Base-by-base conservation (phyloP, 2,797 vertebrate genomes). In the Fistularia commersonii region DNA sequence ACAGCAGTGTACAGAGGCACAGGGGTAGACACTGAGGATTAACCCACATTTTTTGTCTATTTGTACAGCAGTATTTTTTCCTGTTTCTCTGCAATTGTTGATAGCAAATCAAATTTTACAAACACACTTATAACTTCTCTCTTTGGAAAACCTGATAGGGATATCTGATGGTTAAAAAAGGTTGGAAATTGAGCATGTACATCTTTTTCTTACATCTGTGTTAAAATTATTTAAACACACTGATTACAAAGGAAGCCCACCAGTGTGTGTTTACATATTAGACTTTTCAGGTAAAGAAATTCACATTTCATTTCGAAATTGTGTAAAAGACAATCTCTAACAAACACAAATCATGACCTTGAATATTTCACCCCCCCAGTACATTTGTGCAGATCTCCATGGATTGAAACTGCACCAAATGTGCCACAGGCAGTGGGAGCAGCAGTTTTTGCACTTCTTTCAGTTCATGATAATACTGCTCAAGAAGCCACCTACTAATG, bases 401-500 rank as follows among this genome's bases (percentile, higher is more conserved):
- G 1, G 11, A 36, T 6, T 34, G 8, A 9, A 50, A 50, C 34
- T 31, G 40, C 32, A 33, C 72, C 42, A 59, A 53, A 66, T 32
- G 8, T 31, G 57, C 72, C 71, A 64, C 57, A 47, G 56, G 73
- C 69, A 51, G 41, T 15, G 33, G 54, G 62, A 67, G 53, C 57
- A 57, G 64, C 48, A 37, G 38, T 66, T 50, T 55, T 63, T 53
- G 57, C 38, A 15, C 46, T 43, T 72, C 60, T 59, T 45, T 60
- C 48, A 55, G 54, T 51, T 66, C 34, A 44, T 49, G 61, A 45
- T 53, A 51, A 49, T 41, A 32, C 56, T 64, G 69, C 72, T 57
- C 10, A 62, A 62, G 57, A 63, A 70, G 48, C 15, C 64, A 72
- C 69, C 79, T 60, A 71, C 77, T 81, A 77, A 83, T 79, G 73